These are phyloP conservation scores for Isaurus tuberculatus DNA, from an alignment of 92 coral and sea anemone species.

Conservation along the genomic window DNA sequence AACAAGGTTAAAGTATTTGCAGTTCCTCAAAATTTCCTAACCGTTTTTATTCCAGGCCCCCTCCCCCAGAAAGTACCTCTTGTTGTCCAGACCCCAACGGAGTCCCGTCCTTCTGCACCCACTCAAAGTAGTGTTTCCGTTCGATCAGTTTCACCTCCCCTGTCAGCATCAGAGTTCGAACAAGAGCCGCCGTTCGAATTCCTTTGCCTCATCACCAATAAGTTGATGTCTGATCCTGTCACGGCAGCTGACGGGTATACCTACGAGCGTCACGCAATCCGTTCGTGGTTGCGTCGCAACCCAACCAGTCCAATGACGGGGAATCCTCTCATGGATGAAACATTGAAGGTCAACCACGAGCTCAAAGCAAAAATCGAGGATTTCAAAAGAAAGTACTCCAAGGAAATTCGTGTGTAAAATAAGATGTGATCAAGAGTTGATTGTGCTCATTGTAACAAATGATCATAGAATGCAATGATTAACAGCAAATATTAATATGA, in stretches of 20 bases:
- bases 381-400: constrained; percentile 59
- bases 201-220: constrained; percentile 83
- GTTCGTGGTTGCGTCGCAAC: constrained; percentile 79
- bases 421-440: not conserved
- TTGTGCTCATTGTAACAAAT: not conserved
- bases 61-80: constrained; percentile 59
- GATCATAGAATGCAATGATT: not conserved
- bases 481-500: too few species aligned
- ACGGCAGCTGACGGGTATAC: constrained; percentile 83
- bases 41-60: constrained; percentile 53
- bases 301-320: constrained; percentile 87
- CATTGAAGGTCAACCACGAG: constrained; percentile 67
- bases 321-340: constrained; percentile 72
- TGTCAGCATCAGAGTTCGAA: constrained; percentile 56
- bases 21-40: not conserved
- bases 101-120: constrained; percentile 52
- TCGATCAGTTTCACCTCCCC: constrained; percentile 63
- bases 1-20: too few species aligned
- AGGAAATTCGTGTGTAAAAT: not conserved
- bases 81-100: constrained; percentile 50
- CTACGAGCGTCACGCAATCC: constrained; percentile 81
- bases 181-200: constrained; percentile 83
- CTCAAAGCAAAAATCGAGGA: constrained; percentile 71
- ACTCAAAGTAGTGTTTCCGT: constrained; percentile 47
- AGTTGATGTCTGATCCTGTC: constrained; percentile 80